These are phyloP conservation scores for Phorcus lineatus DNA, from an alignment of 2,888 invertebrate genomes.

Conservation along the genomic window DNA sequence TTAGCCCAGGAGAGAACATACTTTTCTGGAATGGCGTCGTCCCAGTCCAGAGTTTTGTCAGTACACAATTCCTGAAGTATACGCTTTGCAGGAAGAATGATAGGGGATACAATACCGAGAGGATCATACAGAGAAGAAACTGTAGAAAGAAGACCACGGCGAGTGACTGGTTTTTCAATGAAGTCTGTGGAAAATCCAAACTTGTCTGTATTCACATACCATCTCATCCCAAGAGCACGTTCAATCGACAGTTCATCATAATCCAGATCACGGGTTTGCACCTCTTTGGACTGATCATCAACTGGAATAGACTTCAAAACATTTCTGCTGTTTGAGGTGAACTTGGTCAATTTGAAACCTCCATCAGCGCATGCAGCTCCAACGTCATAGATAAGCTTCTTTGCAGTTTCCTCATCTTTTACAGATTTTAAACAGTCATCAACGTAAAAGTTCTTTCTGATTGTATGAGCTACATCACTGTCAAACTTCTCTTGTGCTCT, in stretches of 20 bases:
- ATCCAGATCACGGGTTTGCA: neutral
- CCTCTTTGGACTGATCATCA: neutral
- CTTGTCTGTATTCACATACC: neutral
- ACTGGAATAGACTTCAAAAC: too few relatives aligned
- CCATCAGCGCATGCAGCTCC: too few relatives aligned
- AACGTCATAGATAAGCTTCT: too few relatives aligned
- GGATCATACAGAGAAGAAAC: neutral
- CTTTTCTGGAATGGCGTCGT: neutral
- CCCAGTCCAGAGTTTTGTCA: neutral
- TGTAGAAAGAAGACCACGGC: neutral
- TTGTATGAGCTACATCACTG: too few relatives aligned
- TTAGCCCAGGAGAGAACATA: neutral
- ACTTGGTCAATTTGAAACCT: too few relatives aligned
- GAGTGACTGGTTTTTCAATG: neutral
- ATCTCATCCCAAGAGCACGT: neutral
- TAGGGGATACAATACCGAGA: neutral
- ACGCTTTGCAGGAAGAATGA: too few relatives aligned
- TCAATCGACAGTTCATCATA: neutral
- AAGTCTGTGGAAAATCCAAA: neutral
- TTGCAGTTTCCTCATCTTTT: too few relatives aligned
- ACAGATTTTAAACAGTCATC: too few relatives aligned
- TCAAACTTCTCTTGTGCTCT: too few relatives aligned
- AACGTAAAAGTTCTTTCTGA: too few relatives aligned
- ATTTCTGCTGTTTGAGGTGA: too few relatives aligned
- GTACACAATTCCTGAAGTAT: neutral